Conservation (phyloP, 1,140 invertebrate genomes). For the Formica exsecta region DNA sequence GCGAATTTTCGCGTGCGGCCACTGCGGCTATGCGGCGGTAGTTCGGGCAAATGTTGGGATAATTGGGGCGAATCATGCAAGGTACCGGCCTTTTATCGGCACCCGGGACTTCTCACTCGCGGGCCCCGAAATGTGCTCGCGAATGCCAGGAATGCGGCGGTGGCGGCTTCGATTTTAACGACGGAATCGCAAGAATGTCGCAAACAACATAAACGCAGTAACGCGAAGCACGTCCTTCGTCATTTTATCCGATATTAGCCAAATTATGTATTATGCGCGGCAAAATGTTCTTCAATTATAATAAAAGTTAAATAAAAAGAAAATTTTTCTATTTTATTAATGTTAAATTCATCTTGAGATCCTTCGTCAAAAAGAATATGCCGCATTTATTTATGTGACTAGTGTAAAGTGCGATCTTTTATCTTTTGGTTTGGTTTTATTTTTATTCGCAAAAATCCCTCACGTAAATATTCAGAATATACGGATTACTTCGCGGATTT, state of each 20-base stretch:
- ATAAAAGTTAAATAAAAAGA: not conserved
- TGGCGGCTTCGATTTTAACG: too few species aligned
- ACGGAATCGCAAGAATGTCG: too few species aligned
- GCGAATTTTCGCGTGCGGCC: constrained; percentile 62
- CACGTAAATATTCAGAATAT: not conserved
- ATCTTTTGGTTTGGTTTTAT: constrained; percentile 6
- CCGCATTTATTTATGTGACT: not conserved
- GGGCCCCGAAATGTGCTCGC: not conserved
- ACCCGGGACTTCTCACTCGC: constrained; percentile 30
- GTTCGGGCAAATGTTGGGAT: too few species aligned
- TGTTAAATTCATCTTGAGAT: not conserved
- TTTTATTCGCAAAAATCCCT: constrained; percentile 20
- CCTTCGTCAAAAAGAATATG: not conserved
- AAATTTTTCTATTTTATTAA: not conserved
- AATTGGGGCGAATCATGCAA: constrained; percentile 75
- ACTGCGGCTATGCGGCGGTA: too few species aligned
- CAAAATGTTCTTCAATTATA: not conserved
- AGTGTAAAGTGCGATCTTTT: not conserved
- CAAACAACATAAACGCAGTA: too few species aligned
- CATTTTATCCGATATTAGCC: not conserved
- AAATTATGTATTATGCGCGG: not conserved
- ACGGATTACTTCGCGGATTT: constrained; percentile 8
- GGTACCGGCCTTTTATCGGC: constrained; percentile 69
- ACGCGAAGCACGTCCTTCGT: too few species aligned
- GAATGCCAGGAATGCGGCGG: constrained; percentile 24